phyloP scores from a whole-genome alignment of 2,888 invertebrate species.

The Cyclophora albipunctata region DNA sequence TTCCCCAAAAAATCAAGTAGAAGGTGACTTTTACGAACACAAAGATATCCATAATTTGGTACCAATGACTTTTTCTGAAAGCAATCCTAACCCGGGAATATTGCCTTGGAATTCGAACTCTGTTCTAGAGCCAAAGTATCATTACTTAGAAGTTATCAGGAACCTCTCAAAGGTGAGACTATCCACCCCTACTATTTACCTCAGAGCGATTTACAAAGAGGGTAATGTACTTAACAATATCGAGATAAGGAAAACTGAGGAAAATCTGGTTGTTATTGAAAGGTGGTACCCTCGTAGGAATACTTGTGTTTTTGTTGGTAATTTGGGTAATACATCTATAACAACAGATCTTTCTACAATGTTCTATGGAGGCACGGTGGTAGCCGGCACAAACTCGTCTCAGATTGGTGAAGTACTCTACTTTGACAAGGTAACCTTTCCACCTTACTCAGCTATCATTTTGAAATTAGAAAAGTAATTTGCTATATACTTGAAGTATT shows the following conservation, averaged over 20 bases:
- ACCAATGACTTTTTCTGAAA: constrained; percentile 79
- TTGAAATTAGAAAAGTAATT: constrained; percentile 60
- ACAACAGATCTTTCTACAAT: constrained; percentile 83
- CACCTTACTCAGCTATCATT: constrained; percentile 58
- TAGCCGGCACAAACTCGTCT: constrained; percentile 54
- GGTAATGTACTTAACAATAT: constrained; percentile 78
- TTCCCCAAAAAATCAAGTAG: constrained; percentile 60
- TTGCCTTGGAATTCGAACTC: constrained; percentile 80
- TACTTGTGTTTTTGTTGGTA: constrained; percentile 84
- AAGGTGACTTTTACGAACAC: constrained; percentile 75
- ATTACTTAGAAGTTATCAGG: constrained; percentile 72
- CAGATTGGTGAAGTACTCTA: constrained; percentile 54
- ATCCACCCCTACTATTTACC: constrained; percentile 82
- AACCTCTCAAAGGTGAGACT: constrained; percentile 77
- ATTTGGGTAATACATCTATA: constrained; percentile 77
- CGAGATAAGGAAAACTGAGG: constrained; percentile 78
- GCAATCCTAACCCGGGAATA: constrained; percentile 46
- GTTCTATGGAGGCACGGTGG: constrained; percentile 82
- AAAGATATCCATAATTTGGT: constrained; percentile 80
- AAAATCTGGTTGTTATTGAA: constrained; percentile 82
- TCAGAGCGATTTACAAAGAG: constrained; percentile 81
- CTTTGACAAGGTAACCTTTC: constrained; percentile 60
- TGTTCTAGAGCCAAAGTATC: constrained; percentile 59
- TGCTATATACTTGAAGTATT: neutral
- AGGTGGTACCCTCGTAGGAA: constrained; percentile 86